phyloP scores from a whole-genome alignment of 2,888 invertebrate species.

The Tenthredo livida region DNA sequence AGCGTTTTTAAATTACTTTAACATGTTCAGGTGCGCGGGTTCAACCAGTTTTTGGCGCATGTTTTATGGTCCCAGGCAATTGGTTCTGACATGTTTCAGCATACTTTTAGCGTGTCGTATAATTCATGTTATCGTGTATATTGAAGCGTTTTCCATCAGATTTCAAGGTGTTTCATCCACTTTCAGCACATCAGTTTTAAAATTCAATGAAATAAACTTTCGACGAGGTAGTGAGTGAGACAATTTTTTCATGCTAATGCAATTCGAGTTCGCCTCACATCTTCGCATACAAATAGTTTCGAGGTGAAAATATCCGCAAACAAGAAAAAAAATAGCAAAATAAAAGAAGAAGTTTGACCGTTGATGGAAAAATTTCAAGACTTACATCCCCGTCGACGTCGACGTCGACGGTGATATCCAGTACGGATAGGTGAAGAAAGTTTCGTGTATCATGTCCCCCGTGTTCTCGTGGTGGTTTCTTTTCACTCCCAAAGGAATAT shows the following conservation, averaged over 20 bases:
- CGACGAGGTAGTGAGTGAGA: neutral
- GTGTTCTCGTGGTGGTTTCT: neutral
- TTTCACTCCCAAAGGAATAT: constrained; percentile 6
- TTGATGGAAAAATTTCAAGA: constrained; percentile 26
- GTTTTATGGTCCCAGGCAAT: neutral
- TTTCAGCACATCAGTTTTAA: neutral
- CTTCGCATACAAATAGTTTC: neutral
- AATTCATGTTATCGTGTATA: too few species aligned
- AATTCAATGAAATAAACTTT: neutral
- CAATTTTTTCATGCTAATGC: constrained; percentile 9
- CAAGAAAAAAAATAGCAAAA: neutral
- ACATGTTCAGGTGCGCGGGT: neutral
- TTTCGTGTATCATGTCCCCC: neutral
- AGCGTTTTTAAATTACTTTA: neutral
- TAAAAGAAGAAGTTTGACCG: constrained; percentile 15
- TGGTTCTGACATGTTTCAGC: neutral
- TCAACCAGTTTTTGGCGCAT: neutral
- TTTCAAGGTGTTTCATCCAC: neutral
- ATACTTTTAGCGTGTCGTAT: too few species aligned
- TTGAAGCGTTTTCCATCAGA: neutral
- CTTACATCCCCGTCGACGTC: neutral
- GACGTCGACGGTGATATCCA: neutral
- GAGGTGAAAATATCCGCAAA: neutral
- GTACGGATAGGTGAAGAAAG: neutral
- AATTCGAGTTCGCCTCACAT: neutral